Evolutionary conservation across 2,888 invertebrate genomes (phyloP), one percentile per base, ranked within the genome.

Genomic region (Polylopha cassiicola): DNA sequence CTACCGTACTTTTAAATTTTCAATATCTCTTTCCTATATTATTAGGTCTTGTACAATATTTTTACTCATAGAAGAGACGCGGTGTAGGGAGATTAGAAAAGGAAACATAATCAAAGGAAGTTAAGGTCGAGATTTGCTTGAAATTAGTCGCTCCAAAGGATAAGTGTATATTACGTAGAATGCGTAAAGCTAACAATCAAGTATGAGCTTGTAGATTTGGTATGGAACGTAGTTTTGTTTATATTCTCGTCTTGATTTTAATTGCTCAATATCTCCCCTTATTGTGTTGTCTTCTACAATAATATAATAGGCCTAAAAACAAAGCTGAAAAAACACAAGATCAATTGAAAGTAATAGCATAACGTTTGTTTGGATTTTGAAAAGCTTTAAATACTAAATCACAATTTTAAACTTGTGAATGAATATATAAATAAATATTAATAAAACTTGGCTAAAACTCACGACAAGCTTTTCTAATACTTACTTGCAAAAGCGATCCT

Each of bases 21-120:
- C 79, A 76, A 71, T 78, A 77, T 80, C 62, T 80, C 80, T 81
- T 76, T 84, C 81, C 82, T 85, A 82, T 81, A 81, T 80, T 76
- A 78, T 71, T 81, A 82, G 76, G 70, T 73, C 65, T 71, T 80
- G 72, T 82, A 84, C 77, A 82, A 74, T 73, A 75, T 72, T 79
- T 77, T 78, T 73, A 75, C 57, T 59, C 61, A 65, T 66, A 71
- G 67, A 62, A 51, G 56, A 57, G 58, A 59, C 62, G 68, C 54
- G 65, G 55, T 49, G 64, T 49, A 65, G 70, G 66, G 50, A 43
- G 43, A 45, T 63, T 72, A 73, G 66, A 58, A 60, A 65, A 61
- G 51, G 60, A 62, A 67, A 43, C 70, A 70, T 75, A 68, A 72
- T 72, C 65, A 69, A 55, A 62, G 61, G 58, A 58, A 49, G 58